Evolutionary conservation across 2,113 vertebrate species (phyloP).

Genomic region (Corydoras sp.): DNA sequence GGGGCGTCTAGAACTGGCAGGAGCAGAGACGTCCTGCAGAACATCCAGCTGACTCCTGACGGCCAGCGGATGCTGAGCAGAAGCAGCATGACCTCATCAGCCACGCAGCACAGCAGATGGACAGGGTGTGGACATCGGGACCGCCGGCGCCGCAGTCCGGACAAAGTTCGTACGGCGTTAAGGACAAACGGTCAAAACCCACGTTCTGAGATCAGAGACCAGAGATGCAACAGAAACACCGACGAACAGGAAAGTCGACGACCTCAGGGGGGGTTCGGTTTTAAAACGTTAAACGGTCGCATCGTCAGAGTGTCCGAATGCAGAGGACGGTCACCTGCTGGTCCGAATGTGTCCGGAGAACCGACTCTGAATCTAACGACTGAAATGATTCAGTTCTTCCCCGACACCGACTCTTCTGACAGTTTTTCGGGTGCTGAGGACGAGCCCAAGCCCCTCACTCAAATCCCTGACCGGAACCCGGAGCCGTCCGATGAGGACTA

Average conservation of each 20-base stretch:
- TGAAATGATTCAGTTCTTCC: conserved; percentile 43
- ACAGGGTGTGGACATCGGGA: conserved; percentile 3
- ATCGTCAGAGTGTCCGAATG: conserved; percentile 47
- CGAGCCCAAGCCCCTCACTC: conserved; percentile 37
- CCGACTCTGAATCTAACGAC: not conserved
- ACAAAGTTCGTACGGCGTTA: too few relatives aligned
- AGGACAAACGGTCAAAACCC: too few relatives aligned
- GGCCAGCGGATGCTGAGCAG: not conserved
- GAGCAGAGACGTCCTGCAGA: conserved; percentile 33
- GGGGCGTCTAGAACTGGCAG: conserved; percentile 45
- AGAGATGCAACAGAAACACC: too few relatives aligned
- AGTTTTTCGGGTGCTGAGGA: conserved; percentile 31
- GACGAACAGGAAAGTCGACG: not conserved
- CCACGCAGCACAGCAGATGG: not conserved
- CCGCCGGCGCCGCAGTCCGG: too few relatives aligned
- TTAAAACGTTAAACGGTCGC: conserved; percentile 57
- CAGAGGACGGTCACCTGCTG: not conserved
- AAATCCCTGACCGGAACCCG: conserved; percentile 28
- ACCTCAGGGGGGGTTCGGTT: conserved; percentile 42
- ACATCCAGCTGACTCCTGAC: conserved; percentile 25
- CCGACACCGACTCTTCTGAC: conserved; percentile 1
- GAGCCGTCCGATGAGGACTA: conserved; percentile 56
- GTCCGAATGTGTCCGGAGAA: conserved; percentile 16
- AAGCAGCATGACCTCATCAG: conserved; percentile 14
- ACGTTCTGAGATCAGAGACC: not conserved